Base-by-base conservation (phyloP, 1,140 invertebrate genomes). In the Protaetia brevitarsis region DNA sequence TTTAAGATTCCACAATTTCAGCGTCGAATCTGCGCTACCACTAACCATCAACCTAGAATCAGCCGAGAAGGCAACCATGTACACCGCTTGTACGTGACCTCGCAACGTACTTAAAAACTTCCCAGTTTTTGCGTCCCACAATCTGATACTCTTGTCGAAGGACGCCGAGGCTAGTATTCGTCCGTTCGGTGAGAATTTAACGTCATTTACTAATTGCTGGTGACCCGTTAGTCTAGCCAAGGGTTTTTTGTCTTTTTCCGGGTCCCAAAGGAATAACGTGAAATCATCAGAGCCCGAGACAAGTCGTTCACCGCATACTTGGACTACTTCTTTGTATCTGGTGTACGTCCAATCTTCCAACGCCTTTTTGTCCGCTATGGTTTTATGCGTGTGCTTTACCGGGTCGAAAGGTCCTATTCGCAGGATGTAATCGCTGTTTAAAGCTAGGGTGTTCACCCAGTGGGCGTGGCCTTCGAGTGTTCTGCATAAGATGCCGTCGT, bases 241-340 rank as follows among this genome's bases (percentile, higher is more conserved):
- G 16, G 92, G 88, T 78, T 93, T 92, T 73, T 96, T 97, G 63
- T 94, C 91, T 36, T 86, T 90, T 74, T 95, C 90, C 23, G 97
- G 95, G 64, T 91, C 83, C 98, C 98, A 99, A n/a, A 99, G 81
- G 76, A 94, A 96, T 65, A 99, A 78, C 0, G 97, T 99, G 75
- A 97, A 98, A 78, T 99, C 98, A 83, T 99, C 98, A 1, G 96
- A 99, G 10, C 96, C 97, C 11, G 96, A 98, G 1, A 98, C 95
- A 26, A 99, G 80, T 66, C 88, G 83, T 80, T 99, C 97, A 30
- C 86, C 85, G 28, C 85, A 85, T 6, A 71, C 66, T 30, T 81
- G 77, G 68, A 82, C 84, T 13, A 91, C 84, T 34, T 83, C 76
- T 69, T 91, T 83, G 76, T 93, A 96, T 19, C 63, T 56, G 31